Evolutionary conservation across 2,888 invertebrate species (phyloP).

Genomic region (Palloptera scutellata): DNA sequence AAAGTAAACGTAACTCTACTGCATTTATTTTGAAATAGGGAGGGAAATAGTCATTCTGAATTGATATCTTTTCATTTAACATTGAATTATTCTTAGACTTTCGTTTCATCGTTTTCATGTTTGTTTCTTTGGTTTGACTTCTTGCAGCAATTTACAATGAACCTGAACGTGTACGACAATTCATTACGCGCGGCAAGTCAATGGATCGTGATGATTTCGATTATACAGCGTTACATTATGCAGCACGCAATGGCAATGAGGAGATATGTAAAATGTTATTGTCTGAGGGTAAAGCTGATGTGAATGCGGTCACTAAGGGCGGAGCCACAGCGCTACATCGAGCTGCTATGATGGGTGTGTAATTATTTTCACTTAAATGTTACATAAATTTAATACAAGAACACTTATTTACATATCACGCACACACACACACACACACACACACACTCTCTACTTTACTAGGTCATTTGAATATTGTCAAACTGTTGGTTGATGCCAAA

Average conservation of each 20-base stretch:
- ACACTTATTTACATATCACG: background rate
- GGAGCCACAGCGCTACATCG: constrained; percentile 87
- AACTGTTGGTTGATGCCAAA: constrained; percentile 71
- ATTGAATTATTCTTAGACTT: background rate
- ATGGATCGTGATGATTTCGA: constrained; percentile 78
- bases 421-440: background rate
- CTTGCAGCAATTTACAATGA: constrained; percentile 79
- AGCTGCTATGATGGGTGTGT: constrained; percentile 76
- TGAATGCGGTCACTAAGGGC: constrained; percentile 78
- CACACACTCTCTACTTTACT: constrained; percentile 18
- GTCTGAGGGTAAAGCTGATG: constrained; percentile 71
- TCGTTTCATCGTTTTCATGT: constrained; percentile 13
- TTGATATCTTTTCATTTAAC: too few relatives aligned
- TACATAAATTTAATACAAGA: background rate
- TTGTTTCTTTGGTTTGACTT: too few relatives aligned
- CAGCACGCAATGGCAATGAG: constrained; percentile 80
- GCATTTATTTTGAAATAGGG: too few relatives aligned
- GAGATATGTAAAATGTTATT: constrained; percentile 76
- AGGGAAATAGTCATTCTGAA: background rate
- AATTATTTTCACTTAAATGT: background rate
- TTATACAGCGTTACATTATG: constrained; percentile 90
- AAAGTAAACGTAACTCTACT: too few relatives aligned
- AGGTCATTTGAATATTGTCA: constrained; percentile 74
- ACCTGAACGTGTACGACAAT: constrained; percentile 69
- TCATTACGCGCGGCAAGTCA: constrained; percentile 69